Conservation (phyloP, 1,140 invertebrate species). For the Pissodes strobi region DNA sequence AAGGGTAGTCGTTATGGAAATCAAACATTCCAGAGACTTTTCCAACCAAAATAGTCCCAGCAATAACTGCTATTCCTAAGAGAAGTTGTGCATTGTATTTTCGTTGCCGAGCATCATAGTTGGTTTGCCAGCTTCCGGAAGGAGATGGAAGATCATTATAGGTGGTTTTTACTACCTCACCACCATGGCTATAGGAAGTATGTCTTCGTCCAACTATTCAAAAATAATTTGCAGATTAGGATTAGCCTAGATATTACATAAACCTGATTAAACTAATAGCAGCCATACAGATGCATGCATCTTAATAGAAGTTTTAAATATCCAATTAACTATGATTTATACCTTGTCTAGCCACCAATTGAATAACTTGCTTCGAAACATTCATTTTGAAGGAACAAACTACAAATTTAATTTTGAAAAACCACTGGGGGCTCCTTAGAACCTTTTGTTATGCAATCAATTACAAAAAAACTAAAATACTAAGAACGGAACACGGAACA, state of each 20-base stretch:
- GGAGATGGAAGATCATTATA: slow-evolving; percentile 73
- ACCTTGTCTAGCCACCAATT: too few species aligned
- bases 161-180: slow-evolving; percentile 16
- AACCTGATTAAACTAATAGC: background rate
- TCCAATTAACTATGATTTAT: too few species aligned
- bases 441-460: too few species aligned
- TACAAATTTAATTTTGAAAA: too few species aligned
- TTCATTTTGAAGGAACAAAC: too few species aligned
- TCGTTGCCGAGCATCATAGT: slow-evolving; percentile 65
- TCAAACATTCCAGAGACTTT: slow-evolving; percentile 62
- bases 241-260: background rate
- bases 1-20: slow-evolving; percentile 64
- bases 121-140: slow-evolving; percentile 72
- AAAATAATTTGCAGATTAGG: background rate
- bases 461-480: too few species aligned
- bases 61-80: slow-evolving; percentile 63
- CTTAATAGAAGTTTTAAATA: too few species aligned
- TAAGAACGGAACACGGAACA: too few species aligned
- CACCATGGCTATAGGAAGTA: slow-evolving; percentile 10
- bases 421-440: too few species aligned
- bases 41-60: slow-evolving; percentile 62
- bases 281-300: background rate
- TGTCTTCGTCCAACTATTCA: slow-evolving; percentile 9
- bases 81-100: slow-evolving; percentile 71
- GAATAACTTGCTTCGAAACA: too few species aligned